Evolutionary conservation across 2,888 invertebrate species (phyloP).

Genomic region (Autographa gamma): DNA sequence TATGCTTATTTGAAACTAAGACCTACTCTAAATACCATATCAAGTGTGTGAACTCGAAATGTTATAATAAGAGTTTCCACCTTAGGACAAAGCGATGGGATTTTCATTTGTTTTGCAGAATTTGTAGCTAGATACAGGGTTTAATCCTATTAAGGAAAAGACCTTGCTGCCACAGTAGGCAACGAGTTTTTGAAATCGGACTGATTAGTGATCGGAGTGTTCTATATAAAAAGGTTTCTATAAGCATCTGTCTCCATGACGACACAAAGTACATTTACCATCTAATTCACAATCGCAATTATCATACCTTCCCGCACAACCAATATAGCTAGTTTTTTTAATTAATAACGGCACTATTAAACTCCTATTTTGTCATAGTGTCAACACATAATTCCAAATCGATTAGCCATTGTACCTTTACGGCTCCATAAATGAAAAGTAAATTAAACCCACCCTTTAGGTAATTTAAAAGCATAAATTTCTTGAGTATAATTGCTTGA

Average conservation of each 20-base stretch:
- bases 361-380: constrained; percentile 13
- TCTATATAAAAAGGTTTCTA: no score
- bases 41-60: no score
- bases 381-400: constrained; percentile 7
- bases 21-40: no score
- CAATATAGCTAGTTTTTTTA: constrained; percentile 1
- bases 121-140: no score
- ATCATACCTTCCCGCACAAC: not conserved
- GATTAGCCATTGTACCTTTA: constrained; percentile 34
- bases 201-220: no score
- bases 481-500: constrained; percentile 76
- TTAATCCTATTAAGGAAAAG: no score
- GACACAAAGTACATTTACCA: not conserved
- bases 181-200: no score
- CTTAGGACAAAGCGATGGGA: no score
- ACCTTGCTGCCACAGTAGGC: no score
- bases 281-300: not conserved
- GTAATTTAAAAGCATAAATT: constrained; percentile 68
- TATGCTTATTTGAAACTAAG: no score
- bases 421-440: constrained; percentile 54
- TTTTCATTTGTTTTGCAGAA: no score
- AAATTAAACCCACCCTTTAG: constrained; percentile 50
- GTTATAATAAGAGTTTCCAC: no score
- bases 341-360: constrained; percentile 8
- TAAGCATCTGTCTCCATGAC: not conserved